Conservation (phyloP, 2,888 invertebrate species). For the Caenorhabditis afra region DNA sequence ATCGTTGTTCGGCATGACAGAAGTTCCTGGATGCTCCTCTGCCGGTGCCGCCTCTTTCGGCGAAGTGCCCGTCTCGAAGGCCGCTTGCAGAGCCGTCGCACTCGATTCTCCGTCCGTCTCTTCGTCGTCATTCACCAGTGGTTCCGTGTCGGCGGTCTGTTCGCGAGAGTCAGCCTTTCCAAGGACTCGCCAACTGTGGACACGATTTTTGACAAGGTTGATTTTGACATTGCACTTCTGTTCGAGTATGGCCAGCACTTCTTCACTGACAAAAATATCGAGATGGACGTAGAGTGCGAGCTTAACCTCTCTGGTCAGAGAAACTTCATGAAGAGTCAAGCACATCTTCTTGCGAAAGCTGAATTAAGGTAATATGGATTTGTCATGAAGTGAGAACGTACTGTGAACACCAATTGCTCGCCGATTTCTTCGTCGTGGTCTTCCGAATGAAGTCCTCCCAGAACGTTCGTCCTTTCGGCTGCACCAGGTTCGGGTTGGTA, state of each 20-base stretch:
- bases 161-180: neutral
- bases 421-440: constrained; percentile 3
- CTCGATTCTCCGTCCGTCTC: constrained; percentile 14
- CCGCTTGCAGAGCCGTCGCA: neutral
- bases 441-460: constrained; percentile 21
- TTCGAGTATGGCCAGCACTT: neutral
- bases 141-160: constrained; percentile 1
- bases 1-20: neutral
- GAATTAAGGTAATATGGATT: neutral
- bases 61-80: neutral
- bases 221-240: neutral
- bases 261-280: constrained; percentile 14
- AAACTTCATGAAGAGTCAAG: constrained; percentile 17
- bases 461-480: constrained; percentile 24
- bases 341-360: constrained; percentile 45
- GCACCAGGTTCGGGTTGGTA: neutral
- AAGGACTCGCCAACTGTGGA: neutral
- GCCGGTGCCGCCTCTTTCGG: neutral
- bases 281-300: constrained; percentile 15
- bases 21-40: neutral
- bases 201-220: neutral
- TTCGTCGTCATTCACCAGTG: constrained; percentile 16
- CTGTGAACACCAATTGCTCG: constrained; percentile 38
- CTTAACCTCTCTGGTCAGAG: neutral
- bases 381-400: constrained; percentile 10